Percentiles rank a stretch among this genome's conserved stretches.
phyloP scores from a whole-genome alignment of 2,113 vertebrate genomes.

The Tupaia chinensis region DNA sequence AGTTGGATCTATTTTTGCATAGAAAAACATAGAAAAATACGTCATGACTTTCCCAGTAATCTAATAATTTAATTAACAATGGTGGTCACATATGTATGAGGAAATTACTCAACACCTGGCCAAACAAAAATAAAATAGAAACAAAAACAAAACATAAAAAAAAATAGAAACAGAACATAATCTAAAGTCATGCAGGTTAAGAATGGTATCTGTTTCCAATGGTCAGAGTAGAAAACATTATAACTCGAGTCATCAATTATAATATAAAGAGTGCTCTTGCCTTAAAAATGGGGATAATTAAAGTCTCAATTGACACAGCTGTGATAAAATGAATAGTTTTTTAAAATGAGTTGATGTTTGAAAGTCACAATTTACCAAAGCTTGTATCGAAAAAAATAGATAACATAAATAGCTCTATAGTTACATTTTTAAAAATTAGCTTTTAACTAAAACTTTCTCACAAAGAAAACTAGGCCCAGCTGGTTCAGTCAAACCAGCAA shows the following conservation, averaged over 20 bases:
- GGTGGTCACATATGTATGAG: background rate
- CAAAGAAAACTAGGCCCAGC: background rate
- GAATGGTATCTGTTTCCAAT: background rate
- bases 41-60: no score
- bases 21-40: no score
- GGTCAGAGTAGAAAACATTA: background rate
- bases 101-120: background rate
- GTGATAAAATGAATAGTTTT: background rate
- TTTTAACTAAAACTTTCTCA: background rate
- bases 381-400: background rate
- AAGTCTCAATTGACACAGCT: background rate
- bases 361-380: slow-evolving; percentile 17
- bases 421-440: background rate
- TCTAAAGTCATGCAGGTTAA: background rate
- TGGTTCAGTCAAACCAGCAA: background rate
- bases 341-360: background rate
- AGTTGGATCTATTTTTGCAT: no score
- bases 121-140: background rate
- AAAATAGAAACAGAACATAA: background rate
- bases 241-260: background rate
- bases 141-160: background rate
- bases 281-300: background rate
- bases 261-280: background rate
- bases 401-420: background rate
- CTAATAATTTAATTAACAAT: background rate